These are phyloP conservation scores for Lasaia peninsularis DNA, from an alignment of 1,140 invertebrate species.

Conservation along the genomic window DNA sequence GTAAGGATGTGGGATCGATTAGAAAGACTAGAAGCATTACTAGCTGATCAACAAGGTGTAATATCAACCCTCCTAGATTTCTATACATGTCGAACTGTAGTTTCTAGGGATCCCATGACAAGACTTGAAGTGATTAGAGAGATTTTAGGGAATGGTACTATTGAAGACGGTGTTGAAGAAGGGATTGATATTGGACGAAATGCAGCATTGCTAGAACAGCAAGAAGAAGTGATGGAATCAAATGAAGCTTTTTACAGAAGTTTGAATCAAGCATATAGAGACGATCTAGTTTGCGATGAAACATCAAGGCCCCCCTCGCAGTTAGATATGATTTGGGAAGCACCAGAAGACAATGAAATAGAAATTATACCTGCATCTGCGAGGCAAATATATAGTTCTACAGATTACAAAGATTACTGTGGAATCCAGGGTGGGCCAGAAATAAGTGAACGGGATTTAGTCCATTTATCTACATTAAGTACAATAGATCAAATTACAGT, in stretches of 20 bases:
- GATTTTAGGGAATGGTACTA: slow-evolving; percentile 79
- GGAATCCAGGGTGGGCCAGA: slow-evolving; percentile 82
- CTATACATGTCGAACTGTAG: slow-evolving; percentile 77
- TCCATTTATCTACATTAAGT: slow-evolving; percentile 84
- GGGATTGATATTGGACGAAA: slow-evolving; percentile 75
- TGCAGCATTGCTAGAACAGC: slow-evolving; percentile 53
- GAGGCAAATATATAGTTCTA: slow-evolving; percentile 84
- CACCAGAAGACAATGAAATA: slow-evolving; percentile 77
- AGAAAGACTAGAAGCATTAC: slow-evolving; percentile 92
- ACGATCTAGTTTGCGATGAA: slow-evolving; percentile 84
- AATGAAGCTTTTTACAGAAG: slow-evolving; percentile 93
- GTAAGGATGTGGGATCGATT: slow-evolving; percentile 95
- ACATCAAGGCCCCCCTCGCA: slow-evolving; percentile 81
- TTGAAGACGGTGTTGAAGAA: slow-evolving; percentile 81
- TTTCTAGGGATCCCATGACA: slow-evolving; percentile 67
- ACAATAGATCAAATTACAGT: slow-evolving; percentile 86
- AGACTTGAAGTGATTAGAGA: slow-evolving; percentile 79
- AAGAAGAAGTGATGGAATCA: slow-evolving; percentile 81
- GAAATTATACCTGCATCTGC: slow-evolving; percentile 63
- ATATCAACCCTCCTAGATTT: slow-evolving; percentile 92
- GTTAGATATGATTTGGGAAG: slow-evolving; percentile 90
- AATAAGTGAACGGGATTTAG: slow-evolving; percentile 87
- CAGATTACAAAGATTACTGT: slow-evolving; percentile 88
- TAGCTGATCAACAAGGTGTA: slow-evolving; percentile 94
- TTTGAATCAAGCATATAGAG: slow-evolving; percentile 91